Evolutionary conservation across 2,888 invertebrate genomes (phyloP).

Genomic region (Syritta pipiens): DNA sequence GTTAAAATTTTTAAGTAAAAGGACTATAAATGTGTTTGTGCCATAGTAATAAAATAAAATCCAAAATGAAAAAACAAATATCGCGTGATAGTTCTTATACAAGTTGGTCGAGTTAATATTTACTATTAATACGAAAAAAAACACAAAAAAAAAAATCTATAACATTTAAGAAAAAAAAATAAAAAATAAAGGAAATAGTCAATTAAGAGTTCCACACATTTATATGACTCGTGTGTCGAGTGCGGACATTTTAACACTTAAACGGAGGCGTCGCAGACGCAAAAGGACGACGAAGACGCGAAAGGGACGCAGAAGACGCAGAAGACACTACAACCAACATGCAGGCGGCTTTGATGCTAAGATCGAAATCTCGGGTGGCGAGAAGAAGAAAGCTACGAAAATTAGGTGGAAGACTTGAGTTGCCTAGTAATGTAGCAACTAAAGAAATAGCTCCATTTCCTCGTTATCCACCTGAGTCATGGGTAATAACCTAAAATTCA

Average conservation of each 20-base stretch:
- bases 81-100: conserved; percentile 22
- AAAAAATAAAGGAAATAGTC: conserved; percentile 31
- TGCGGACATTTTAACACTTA: conserved; percentile 73
- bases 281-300: conserved; percentile 68
- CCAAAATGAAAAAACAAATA: conserved; percentile 74
- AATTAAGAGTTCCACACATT: conserved; percentile 61
- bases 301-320: conserved; percentile 71
- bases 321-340: conserved; percentile 81
- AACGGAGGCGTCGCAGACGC: conserved; percentile 72
- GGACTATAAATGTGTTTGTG: conserved; percentile 75
- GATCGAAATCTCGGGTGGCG: conserved; percentile 92
- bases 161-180: conserved; percentile 17
- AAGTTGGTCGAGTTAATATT: conserved; percentile 57
- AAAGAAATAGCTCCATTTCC: conserved; percentile 93
- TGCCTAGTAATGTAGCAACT: conserved; percentile 93
- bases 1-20: conserved; percentile 43
- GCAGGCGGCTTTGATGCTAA: conserved; percentile 96
- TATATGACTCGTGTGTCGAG: conserved; percentile 74
- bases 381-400: conserved; percentile 88
- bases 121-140: conserved; percentile 7
- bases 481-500: conserved; percentile 81
- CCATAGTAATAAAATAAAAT: conserved; percentile 75
- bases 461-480: conserved; percentile 90
- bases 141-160: conserved; percentile 18
- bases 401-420: conserved; percentile 88